Base-by-base conservation (phyloP, 2,797 vertebrate genomes). In the Rhinophrynus dorsalis region DNA sequence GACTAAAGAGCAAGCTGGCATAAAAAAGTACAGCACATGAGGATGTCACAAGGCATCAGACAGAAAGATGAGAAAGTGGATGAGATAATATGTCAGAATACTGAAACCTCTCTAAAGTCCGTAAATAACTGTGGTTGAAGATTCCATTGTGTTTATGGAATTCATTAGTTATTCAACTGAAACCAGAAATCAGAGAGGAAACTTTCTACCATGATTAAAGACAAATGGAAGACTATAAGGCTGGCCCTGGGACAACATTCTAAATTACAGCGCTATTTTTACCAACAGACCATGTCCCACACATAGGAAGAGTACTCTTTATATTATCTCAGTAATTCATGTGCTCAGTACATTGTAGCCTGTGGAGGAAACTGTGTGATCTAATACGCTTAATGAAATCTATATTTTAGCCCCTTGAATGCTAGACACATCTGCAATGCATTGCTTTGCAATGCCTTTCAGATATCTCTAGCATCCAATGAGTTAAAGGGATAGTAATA, bases 201-300 rank as follows among this genome's bases (percentile, higher is more conserved):
- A 73, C 45, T 73, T 60, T 60, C 44, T 52, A 51, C 26, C 18
- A 35, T 72, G 69, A 73, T 73, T 73, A 73, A 73, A 73, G 70
- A 60, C 45, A 58, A 66, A 45, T 60, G 55, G 21, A 37, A 47
- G 5, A 60, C 13, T 27, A 50, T 15, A 40, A 66, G 21, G n/a
- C 54, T 60, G 55, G 47, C 70, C 47, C 42, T 35, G 60, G 35
- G 54, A 72, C 69, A 66, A 42, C 23, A 12, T 9, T 33, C 17
- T 32, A 51, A 52, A 73, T 66, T 29, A 60, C 27, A 57, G 24
- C 20, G 30, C 20, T 10, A 23, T n/a, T n/a, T n/a, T n/a, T n/a
- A n/a, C n/a, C n/a, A n/a, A n/a, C n/a, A n/a, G n/a, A n/a, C n/a
- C n/a, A n/a, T 30, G 42, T 61, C 24, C 67, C 33, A 24, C 38